These are phyloP conservation scores for Furcifer pardalis DNA, from an alignment of 2,797 vertebrate genomes.

Conservation along the genomic window DNA sequence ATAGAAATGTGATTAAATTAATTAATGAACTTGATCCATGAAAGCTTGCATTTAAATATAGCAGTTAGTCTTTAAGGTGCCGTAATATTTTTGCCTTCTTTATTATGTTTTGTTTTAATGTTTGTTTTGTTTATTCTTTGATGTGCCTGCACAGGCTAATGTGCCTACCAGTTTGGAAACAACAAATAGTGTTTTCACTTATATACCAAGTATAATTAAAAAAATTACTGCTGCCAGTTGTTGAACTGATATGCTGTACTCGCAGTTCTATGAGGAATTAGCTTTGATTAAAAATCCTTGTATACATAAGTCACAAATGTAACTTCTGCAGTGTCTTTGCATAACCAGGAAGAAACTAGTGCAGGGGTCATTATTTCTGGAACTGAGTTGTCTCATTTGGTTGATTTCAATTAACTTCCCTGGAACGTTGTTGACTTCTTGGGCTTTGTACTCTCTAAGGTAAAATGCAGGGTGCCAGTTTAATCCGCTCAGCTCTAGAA, in stretches of 20 bases:
- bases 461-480: constrained; percentile 64
- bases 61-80: too few relatives aligned
- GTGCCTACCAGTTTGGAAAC: too few relatives aligned
- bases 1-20: too few relatives aligned
- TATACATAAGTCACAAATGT: constrained; percentile 6
- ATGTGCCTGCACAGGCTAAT: too few relatives aligned
- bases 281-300: not conserved
- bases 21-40: too few relatives aligned
- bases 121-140: too few relatives aligned
- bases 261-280: not conserved
- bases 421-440: constrained; percentile 66
- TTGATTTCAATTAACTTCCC: constrained; percentile 71
- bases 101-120: too few relatives aligned
- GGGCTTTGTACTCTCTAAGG: constrained; percentile 58
- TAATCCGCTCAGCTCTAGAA: constrained; percentile 71
- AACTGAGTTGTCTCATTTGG: constrained; percentile 65
- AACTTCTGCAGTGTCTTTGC: constrained; percentile 24
- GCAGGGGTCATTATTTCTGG: constrained; percentile 44
- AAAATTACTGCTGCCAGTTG: not conserved
- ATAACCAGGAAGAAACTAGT: constrained; percentile 43
- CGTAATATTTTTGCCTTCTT: too few relatives aligned
- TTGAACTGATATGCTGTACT: not conserved
- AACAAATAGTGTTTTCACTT: not conserved
- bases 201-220: not conserved
- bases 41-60: too few relatives aligned